Base-by-base conservation (phyloP, 1,140 invertebrate genomes). In the Idris sp. region DNA sequence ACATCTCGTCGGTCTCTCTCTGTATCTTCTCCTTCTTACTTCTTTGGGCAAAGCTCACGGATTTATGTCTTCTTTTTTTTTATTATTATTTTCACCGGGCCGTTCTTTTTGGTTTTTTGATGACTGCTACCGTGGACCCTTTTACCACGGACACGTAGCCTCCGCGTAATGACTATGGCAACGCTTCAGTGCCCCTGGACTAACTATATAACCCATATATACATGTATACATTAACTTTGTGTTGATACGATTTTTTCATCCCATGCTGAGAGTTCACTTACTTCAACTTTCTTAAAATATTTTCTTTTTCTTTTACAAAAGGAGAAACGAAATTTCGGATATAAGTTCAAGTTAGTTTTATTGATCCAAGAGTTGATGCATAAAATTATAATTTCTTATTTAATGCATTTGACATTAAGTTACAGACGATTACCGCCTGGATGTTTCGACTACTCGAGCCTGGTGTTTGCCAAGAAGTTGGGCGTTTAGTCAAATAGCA, bases 401-500 rank as follows among this genome's bases (percentile, higher is more conserved):
- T 58, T 38, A 59, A 53, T 65, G 44, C 13, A 28, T 73, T 56
- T 18, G 49, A 36, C 30, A 59, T 54, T 11, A 43, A 64, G 68
- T 53, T 64, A 51, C 59, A 65, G 69, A 65, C 69, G 69, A 73
- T 73, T 73, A 73, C 53, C 46, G 54, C 8, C 9, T 54, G 28
- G 38, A 62, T 49, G 62, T 62, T 78, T 40, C n/a, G 67, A 73
- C 61, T 59, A 65, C 61, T 73, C 61, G 51, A 62, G 72, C 48
- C n/a, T 46, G 54, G 59, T 59, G 69, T 73, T 73, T 73, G 58
- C 67, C 61, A 74, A 71, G 74, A 73, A 81, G 72, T 64, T 44
- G 64, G 74, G 69, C 82, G 74, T 83, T 83, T 84, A 83, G 83
- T 85, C 83, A 85, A 85, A 84, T 83, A 81, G 75, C 74, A 74